Conservation (phyloP, 2,888 invertebrate species). For the Willowsia nigromaculata region DNA sequence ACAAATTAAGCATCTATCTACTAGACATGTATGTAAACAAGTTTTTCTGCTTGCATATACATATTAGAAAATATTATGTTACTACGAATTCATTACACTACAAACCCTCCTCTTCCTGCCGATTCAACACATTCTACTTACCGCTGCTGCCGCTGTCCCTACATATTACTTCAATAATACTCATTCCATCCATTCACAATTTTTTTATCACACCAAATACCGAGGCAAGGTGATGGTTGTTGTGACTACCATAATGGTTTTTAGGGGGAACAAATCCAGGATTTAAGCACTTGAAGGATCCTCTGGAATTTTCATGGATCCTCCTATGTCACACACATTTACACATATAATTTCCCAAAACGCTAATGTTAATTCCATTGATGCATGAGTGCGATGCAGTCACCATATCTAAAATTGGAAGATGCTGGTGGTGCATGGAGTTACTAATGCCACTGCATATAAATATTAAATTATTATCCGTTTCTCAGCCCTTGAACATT, state of each 20-base stretch:
- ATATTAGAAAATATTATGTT: background rate
- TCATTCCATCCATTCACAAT: background rate
- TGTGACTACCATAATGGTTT: slow-evolving; percentile 34
- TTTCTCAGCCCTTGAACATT: background rate
- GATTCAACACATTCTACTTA: background rate
- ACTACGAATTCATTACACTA: background rate
- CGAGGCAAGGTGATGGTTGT: background rate
- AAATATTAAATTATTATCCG: background rate
- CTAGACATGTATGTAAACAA: slow-evolving; percentile 15
- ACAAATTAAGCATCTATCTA: background rate
- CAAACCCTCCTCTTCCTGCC: background rate
- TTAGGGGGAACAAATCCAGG: slow-evolving; percentile 20
- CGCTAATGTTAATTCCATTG: background rate
- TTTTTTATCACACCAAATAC: background rate
- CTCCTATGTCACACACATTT: background rate
- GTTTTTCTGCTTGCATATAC: background rate
- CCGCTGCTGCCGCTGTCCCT: background rate
- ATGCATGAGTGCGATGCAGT: too few relatives aligned
- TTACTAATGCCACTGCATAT: background rate
- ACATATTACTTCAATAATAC: background rate
- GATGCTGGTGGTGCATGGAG: background rate
- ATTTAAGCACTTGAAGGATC: slow-evolving; percentile 25
- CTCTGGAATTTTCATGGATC: slow-evolving; percentile 35
- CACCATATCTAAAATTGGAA: background rate
- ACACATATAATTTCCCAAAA: slow-evolving; percentile 16